A percentile compares a stretch with the other conserved stretches of the same genome.
Conservation (phyloP, 2,888 invertebrate species). For the Lymantria dispar region DNA sequence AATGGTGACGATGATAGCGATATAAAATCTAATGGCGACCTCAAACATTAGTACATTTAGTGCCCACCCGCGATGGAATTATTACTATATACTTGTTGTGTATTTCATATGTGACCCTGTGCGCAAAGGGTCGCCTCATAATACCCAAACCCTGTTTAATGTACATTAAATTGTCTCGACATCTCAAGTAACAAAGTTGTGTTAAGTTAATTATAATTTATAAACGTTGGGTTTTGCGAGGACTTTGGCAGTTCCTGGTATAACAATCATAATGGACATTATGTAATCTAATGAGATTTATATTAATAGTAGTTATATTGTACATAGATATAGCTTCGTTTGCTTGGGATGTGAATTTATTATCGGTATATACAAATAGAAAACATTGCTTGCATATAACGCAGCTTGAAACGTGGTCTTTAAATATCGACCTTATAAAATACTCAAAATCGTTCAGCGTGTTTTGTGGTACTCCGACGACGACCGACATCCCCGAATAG, state of each 20-base stretch:
- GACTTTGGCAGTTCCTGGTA: neutral
- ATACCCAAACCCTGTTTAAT: conserved; percentile 34
- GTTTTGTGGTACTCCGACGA: no score
- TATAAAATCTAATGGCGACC: conserved; percentile 73
- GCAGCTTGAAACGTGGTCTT: no score
- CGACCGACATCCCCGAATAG: no score
- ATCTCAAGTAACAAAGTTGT: conserved; percentile 37
- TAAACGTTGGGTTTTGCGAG: conserved; percentile 7
- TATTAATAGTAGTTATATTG: no score
- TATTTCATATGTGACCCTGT: conserved; percentile 36
- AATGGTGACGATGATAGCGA: conserved; percentile 62
- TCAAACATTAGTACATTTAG: conserved; percentile 50
- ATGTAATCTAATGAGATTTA: no score
- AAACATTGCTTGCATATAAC: no score
- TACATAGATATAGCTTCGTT: no score
- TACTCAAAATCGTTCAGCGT: no score
- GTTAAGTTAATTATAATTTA: conserved; percentile 29
- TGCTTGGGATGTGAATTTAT: no score
- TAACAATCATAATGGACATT: neutral
- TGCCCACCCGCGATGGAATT: conserved; percentile 28
- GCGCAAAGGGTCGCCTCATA: conserved; percentile 33
- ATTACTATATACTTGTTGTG: conserved; percentile 21
- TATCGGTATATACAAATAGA: no score
- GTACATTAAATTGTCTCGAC: conserved; percentile 35
- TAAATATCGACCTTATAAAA: no score